Evolutionary conservation across 2,797 vertebrate genomes (phyloP).

Genomic region (Gallirallus australis): DNA sequence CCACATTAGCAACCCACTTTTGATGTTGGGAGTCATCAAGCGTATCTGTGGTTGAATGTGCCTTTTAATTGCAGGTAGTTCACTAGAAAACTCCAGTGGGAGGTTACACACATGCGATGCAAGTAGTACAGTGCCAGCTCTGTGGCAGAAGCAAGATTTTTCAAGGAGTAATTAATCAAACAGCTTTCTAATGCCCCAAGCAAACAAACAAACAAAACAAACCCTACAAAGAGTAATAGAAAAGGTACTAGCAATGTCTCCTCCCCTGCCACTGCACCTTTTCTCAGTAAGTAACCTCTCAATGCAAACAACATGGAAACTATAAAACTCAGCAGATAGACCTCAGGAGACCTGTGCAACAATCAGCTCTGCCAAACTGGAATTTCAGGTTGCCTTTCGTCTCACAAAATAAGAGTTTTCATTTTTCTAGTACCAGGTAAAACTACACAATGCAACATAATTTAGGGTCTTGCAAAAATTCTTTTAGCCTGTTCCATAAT

Average conservation of each 20-base stretch:
- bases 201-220: background rate
- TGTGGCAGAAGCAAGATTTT: background rate
- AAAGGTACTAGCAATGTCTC: background rate
- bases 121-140: background rate
- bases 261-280: background rate
- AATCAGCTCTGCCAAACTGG: conserved; percentile 38
- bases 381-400: conserved; percentile 55
- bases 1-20: background rate
- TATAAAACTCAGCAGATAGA: background rate
- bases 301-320: conserved; percentile 15
- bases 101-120: background rate
- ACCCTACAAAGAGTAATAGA: background rate
- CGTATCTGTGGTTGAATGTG: background rate
- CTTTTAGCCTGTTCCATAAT: background rate
- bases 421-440: background rate
- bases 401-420: conserved; percentile 18
- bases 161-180: background rate
- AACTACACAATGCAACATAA: background rate
- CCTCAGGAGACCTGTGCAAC: conserved; percentile 4
- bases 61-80: background rate
- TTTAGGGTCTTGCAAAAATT: background rate
- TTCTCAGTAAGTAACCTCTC: background rate
- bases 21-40: background rate
- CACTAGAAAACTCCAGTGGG: background rate
- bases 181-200: background rate